Base-by-base conservation (phyloP, 2,888 invertebrate species). In the Schizotus pectinicornis region DNA sequence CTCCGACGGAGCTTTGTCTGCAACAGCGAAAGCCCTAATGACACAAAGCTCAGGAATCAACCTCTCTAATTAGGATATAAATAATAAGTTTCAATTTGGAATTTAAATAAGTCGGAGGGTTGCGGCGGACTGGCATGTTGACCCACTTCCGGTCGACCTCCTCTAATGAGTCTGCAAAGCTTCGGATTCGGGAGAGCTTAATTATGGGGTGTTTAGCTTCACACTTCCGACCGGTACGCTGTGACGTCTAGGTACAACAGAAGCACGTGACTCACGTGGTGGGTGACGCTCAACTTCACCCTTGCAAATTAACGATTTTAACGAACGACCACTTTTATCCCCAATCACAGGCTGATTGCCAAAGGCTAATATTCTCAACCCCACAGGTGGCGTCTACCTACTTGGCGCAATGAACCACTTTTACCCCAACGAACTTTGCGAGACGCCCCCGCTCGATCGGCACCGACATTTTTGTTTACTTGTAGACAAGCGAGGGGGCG, bases 1-100 rank as follows among this genome's bases (percentile, higher is more conserved):
- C 81, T 96, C 95, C 50, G 94, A 91, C 36, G 95, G 94, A 7
- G 92, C 91, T 82, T 94, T 94, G 77, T 95, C 96, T 95, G 88
- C 7, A 77, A 86, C 79, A 77, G 79, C 79, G 67, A 66, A 42
- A 36, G 7, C 12, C 43, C 12, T 14, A 43, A 31, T 43, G 32
- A 46, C 9, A 46, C 47, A 37, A 48, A 14, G 41, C n/a, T 7
- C 22, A 9, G 36, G 6, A 35, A 9, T 9, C 36, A 11, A 35
- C 9, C 9, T 9, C n/a, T n/a, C 36, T n/a, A 35, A 9, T 35
- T 35, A n/a, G 11, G 36, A 35, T 13, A 43, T 11, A 43, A 31
- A 12, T 8, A 12, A 12, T 41, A 8, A 22, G 22, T 9, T 13
- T 6, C 22, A 7, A 22, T n/a, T 43, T 11, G 6, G 43, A 11